phyloP scores from a whole-genome alignment of 2,113 vertebrate species.

The Melanocharis versteri region DNA sequence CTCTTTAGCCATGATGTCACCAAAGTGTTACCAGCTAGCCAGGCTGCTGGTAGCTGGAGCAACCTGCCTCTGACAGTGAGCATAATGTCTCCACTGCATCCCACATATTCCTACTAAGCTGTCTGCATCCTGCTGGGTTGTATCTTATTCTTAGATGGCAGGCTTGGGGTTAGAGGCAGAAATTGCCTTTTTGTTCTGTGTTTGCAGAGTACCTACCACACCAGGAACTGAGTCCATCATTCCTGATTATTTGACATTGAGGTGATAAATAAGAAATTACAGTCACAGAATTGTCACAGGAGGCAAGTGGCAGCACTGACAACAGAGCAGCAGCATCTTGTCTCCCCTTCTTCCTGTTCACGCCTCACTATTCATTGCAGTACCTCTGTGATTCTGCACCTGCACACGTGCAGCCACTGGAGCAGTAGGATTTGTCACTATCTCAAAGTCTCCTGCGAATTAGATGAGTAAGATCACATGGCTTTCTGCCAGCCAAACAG shows the following conservation, averaged over 20 bases:
- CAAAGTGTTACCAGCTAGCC: background rate
- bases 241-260: background rate
- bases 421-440: background rate
- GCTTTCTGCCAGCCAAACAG: constrained; percentile 34
- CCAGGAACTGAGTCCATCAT: background rate
- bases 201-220: background rate
- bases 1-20: background rate
- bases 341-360: background rate
- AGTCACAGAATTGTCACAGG: background rate
- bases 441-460: background rate
- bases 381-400: background rate
- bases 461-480: constrained; percentile 1
- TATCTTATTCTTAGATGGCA: background rate
- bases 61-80: background rate
- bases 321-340: background rate
- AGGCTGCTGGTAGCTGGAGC: background rate
- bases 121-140: background rate
- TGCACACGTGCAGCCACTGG: background rate
- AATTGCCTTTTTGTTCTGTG: background rate
- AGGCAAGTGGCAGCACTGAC: background rate
- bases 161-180: background rate
- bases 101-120: background rate
- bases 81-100: background rate
- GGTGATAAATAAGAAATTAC: background rate
- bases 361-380: background rate